Percentiles rank a stretch among this genome's conserved stretches.
Evolutionary conservation across 2,888 invertebrate species (phyloP).

Genomic region (Hyposoter didymator): DNA sequence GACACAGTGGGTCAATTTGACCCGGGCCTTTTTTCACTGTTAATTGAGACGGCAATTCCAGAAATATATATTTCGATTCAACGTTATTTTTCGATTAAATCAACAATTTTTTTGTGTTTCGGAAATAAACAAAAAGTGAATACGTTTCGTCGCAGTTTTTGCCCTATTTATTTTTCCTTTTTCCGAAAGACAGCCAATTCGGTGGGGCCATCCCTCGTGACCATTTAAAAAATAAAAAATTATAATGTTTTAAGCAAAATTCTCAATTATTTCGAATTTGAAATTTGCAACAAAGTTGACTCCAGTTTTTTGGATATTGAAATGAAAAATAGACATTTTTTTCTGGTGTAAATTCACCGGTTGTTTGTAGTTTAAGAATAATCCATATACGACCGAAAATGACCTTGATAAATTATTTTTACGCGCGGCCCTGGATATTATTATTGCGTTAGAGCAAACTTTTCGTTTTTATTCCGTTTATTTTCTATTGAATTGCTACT

Average conservation of each 20-base stretch:
- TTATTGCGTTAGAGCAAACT: neutral
- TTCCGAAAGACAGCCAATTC: too few relatives aligned
- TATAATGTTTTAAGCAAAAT: neutral
- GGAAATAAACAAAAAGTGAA: too few relatives aligned
- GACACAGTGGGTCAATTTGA: too few relatives aligned
- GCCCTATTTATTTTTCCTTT: too few relatives aligned
- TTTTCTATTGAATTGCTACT: neutral
- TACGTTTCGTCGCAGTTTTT: too few relatives aligned
- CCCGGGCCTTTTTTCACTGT: too few relatives aligned
- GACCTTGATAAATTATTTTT: neutral
- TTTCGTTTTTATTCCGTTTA: neutral
- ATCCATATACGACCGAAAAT: neutral
- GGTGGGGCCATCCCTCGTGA: too few relatives aligned
- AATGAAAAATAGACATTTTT: neutral
- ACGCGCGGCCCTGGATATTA: neutral
- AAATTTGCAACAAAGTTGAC: neutral
- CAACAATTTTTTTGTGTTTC: too few relatives aligned
- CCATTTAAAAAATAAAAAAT: too few relatives aligned
- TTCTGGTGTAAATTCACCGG: neutral
- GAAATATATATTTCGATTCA: neutral
- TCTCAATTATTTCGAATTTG: neutral
- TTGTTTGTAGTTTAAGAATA: neutral
- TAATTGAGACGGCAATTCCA: too few relatives aligned
- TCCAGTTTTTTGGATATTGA: neutral
- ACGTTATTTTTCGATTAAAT: neutral